Evolutionary conservation across 1,140 invertebrate genomes (phyloP), one percentile per base, ranked within the genome.

Genomic region (Drosophila guanche): DNA sequence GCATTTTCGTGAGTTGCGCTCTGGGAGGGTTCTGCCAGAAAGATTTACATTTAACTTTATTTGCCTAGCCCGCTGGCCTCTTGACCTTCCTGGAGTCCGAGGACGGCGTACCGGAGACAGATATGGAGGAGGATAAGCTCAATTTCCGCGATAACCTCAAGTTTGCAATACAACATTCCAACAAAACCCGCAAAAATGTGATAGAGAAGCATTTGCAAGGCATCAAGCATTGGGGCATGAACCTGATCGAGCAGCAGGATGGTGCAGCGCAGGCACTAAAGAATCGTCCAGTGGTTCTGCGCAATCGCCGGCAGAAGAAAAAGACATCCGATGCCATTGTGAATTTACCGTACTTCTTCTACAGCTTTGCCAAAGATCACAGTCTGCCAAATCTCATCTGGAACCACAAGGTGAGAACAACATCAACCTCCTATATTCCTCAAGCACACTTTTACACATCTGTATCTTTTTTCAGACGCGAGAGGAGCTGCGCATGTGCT

Each of bases 311-410:
- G 47, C 97, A 99, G 92, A 93, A 97, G 72, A 95, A 99, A 47
- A 99, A 99, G 92, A 90, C 80, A 5, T 95, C 95, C 42, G 96
- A 96, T 79, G 95, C 96, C 6, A 63, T 91, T 55, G 74, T 91
- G 12, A 99, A 99, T 93, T 98, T 97, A 96, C 93, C 94, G 25
- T 93, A 98, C 52, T 99, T 99, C 93, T 99, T 98, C 92, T 98
- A 98, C 90, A 96, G 98, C 91, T 99, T 99, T 92, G 95, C 95
- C 90, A 94, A 95, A 90, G 98, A 99, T 93, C 98, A 99, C 92
- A 95, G 97, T 27, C 93, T 98, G 90, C 97, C 99, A 4, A 99
- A 99, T 93, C 93, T 99, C 5, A 99, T 99, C 79, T 99, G 99
- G 99, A 99, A 99, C 93, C 98, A 98, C 88, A 98, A 98, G 92